phyloP scores from a whole-genome alignment of 2,888 invertebrate species.

The Pristionchus japonicus region DNA sequence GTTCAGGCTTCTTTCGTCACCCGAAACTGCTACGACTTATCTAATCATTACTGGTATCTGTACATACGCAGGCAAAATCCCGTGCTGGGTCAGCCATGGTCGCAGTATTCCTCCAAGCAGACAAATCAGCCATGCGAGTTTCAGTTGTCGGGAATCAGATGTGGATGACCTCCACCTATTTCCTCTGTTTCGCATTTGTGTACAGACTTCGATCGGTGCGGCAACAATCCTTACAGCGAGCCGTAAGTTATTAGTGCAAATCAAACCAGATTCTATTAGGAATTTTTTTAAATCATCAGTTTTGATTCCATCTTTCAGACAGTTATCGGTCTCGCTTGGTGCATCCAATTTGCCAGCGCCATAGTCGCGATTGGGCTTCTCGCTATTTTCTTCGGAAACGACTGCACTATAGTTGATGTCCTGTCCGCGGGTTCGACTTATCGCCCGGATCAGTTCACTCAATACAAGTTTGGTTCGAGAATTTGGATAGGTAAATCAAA shows the following conservation, averaged over 20 bases:
- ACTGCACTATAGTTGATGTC: neutral
- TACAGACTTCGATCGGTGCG: neutral
- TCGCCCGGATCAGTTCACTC: neutral
- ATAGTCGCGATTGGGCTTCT: neutral
- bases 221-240: neutral
- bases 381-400: neutral
- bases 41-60: neutral
- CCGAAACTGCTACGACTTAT: neutral
- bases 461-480: neutral
- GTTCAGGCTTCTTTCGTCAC: neutral
- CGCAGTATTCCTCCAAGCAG: too few relatives aligned
- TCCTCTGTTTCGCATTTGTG: slow-evolving; percentile 2
- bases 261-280: neutral
- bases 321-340: neutral
- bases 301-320: neutral
- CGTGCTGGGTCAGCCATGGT: neutral
- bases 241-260: neutral
- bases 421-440: neutral
- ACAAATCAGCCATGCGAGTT: too few relatives aligned
- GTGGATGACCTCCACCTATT: slow-evolving; percentile 14
- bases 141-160: neutral
- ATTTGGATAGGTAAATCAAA: neutral
- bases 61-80: neutral
- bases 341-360: neutral
- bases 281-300: neutral